A percentile compares a stretch with the other conserved stretches of the same genome.
Evolutionary conservation across 2,797 vertebrate genomes (phyloP).

Genomic region (Brachymystax lenok): DNA sequence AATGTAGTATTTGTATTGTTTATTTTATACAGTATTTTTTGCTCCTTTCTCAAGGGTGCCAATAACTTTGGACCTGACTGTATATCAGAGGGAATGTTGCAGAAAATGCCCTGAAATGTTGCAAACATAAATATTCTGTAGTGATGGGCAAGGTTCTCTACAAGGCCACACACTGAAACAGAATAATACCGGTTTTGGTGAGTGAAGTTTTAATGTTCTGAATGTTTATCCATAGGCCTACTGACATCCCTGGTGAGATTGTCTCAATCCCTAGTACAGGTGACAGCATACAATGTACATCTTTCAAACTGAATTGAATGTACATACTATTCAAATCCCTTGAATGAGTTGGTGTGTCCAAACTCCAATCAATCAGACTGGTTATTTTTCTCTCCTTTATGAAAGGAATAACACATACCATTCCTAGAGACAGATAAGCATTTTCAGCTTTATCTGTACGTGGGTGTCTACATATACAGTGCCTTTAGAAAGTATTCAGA

Average conservation of each 20-base stretch:
- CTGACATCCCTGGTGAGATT: neutral
- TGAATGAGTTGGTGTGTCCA: too few species aligned
- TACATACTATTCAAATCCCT: neutral
- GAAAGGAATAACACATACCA: constrained; percentile 11
- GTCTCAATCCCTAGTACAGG: neutral
- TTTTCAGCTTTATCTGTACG: constrained; percentile 1
- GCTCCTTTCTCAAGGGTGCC: too few species aligned
- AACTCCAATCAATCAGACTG: neutral
- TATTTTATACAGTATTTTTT: too few species aligned
- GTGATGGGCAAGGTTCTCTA: neutral
- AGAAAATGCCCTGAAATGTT: neutral
- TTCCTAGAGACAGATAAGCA: constrained; percentile 18
- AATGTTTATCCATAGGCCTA: neutral
- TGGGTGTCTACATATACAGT: constrained; percentile 8
- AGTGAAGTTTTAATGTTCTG: neutral
- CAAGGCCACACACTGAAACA: neutral
- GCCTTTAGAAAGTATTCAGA: too few species aligned
- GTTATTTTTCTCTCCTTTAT: neutral
- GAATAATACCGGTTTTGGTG: neutral
- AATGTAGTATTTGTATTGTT: too few species aligned
- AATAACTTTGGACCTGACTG: too few species aligned
- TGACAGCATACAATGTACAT: neutral
- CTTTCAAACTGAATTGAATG: neutral
- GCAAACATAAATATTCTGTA: neutral
- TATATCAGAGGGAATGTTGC: neutral